Conservation (phyloP, 2,888 invertebrate genomes). For the Epirrhoe tristata region DNA sequence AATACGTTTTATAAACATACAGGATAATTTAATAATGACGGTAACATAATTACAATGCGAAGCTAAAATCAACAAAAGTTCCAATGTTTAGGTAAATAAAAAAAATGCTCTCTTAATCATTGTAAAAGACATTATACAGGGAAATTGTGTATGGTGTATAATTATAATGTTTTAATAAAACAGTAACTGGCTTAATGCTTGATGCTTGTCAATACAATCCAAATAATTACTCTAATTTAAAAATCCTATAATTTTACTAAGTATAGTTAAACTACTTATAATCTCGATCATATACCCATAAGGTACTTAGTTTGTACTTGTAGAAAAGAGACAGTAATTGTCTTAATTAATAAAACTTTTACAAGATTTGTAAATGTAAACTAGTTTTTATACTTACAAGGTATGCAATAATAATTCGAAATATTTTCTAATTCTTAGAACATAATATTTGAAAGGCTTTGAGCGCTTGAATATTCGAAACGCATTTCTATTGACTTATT, state of each 20-base stretch:
- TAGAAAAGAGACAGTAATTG: slow-evolving; percentile 1
- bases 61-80: background rate
- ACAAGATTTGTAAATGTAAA: slow-evolving; percentile 4
- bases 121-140: slow-evolving; percentile 76
- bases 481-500: background rate
- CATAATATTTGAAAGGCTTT: background rate
- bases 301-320: background rate
- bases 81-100: slow-evolving; percentile 40
- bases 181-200: slow-evolving; percentile 10
- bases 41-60: too few relatives aligned
- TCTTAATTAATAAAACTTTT: slow-evolving; percentile 1
- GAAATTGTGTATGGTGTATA: slow-evolving; percentile 35
- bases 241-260: background rate
- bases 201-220: slow-evolving; percentile 11
- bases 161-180: slow-evolving; percentile 5
- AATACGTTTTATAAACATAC: too few relatives aligned
- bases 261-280: background rate
- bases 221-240: background rate
- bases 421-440: background rate
- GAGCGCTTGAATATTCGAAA: background rate
- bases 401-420: slow-evolving; percentile 9
- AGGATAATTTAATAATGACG: too few relatives aligned
- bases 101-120: slow-evolving; percentile 64
- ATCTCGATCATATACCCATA: slow-evolving; percentile 9
- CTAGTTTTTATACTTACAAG: slow-evolving; percentile 11